phyloP scores from a whole-genome alignment of 2,888 invertebrate genomes.

The Netelia fuscicornis region DNA sequence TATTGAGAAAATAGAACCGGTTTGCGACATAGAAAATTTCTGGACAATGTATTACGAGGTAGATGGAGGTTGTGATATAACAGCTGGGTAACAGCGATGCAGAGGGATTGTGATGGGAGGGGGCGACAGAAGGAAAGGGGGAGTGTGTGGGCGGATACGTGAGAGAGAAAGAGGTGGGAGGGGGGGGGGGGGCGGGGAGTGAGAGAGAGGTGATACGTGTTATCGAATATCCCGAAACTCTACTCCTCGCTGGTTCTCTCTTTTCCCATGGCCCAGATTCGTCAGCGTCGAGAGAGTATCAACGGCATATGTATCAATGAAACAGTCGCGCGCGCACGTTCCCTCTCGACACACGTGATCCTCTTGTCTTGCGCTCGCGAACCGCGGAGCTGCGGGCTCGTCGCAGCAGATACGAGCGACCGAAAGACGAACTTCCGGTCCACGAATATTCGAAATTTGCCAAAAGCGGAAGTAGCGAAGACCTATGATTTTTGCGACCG shows the following conservation, averaged over 20 bases:
- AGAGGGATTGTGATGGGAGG: conserved; percentile 40
- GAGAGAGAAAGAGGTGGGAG: background rate
- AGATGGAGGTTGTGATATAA: conserved; percentile 33
- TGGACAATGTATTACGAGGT: background rate
- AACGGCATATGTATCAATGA: conserved; percentile 13
- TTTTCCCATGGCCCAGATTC: conserved; percentile 66
- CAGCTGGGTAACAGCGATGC: conserved; percentile 43
- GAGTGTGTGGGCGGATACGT: background rate
- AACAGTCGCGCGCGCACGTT: background rate
- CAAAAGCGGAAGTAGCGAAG: too few relatives aligned
- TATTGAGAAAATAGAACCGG: background rate
- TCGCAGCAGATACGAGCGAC: too few relatives aligned
- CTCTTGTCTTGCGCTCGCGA: background rate
- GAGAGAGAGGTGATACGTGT: conserved; percentile 15
- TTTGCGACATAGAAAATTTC: too few relatives aligned
- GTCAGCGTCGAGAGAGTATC: conserved; percentile 36
- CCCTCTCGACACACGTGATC: background rate
- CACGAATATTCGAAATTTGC: too few relatives aligned
- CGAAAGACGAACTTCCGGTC: too few relatives aligned
- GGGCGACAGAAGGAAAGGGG: conserved; percentile 16
- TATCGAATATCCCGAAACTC: conserved; percentile 65
- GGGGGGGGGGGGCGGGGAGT: background rate
- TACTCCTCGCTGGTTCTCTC: conserved; percentile 49
- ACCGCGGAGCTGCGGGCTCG: background rate
- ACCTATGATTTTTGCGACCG: too few relatives aligned